Evolutionary conservation across 2,797 vertebrate genomes (phyloP), one percentile per base, ranked within the genome.

Genomic region (Chromis chromis): DNA sequence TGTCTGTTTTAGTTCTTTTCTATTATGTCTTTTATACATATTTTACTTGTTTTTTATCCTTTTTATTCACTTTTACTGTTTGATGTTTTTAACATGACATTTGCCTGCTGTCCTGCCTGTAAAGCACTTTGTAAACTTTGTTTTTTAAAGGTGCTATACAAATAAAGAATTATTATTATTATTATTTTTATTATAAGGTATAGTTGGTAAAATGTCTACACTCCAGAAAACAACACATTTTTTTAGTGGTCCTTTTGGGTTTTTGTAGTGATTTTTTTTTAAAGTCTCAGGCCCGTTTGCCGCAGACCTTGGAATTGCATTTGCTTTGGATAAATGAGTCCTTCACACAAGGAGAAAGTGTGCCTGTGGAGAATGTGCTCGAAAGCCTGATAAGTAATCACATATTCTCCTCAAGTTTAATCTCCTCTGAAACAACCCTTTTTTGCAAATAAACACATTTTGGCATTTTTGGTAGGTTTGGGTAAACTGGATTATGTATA

Each of bases 311-410:
- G 11, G 16, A 52, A 61, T 53, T 44, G 19, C 58, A 13, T 57
- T 77, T 70, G 52, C 64, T 48, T 50, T 65, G 25, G 42, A 65
- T 60, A 53, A 77, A 79, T 46, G 28, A 86, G 74, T 70, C 85
- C 75, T 86, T 87, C 81, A 76, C 64, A 70, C 83, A 89, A 87
- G 81, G 81, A 87, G 79, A 77, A 83, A 73, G 40, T 39, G 19
- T n/a, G 19, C 49, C 17, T 62, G 59, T 58, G n/a, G 64, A 48
- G 28, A 76, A 61, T 48, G 42, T 61, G 21, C 3, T n/a, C 65
- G n/a, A 31, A 54, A 27, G 22, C 5, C 55, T 63, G 87, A 91
- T 88, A 91, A 71, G 82, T 57, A 87, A 87, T 90, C 83, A 76
- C 61, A 57, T 64, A 44, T 49, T 61, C 44, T 70, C 33, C 25